phyloP scores from a whole-genome alignment of 2,113 vertebrate genomes.

The Egretta garzetta region DNA sequence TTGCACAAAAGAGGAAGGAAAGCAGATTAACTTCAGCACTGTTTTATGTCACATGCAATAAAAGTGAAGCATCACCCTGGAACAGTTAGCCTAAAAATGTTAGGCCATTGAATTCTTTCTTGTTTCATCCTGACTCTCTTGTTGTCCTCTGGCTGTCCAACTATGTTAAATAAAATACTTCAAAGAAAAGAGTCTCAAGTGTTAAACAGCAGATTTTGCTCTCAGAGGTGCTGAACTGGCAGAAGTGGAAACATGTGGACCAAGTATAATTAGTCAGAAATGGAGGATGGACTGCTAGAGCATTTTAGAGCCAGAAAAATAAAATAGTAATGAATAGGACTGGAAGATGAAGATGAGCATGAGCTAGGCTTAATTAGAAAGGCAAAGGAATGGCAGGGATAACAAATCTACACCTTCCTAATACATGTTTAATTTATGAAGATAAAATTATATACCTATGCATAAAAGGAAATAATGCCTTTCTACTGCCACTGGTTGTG shows the following conservation, averaged over 20 bases:
- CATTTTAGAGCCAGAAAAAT: slow-evolving; percentile 7
- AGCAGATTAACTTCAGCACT: background rate
- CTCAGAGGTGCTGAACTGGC: slow-evolving; percentile 45
- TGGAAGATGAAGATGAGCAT: background rate
- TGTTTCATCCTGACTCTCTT: slow-evolving; percentile 5
- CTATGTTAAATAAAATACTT: slow-evolving; percentile 1
- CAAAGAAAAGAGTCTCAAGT: background rate
- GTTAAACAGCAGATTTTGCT: slow-evolving; percentile 42
- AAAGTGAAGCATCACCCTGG: background rate
- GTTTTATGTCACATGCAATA: background rate
- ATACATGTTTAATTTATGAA: background rate
- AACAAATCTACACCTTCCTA: background rate
- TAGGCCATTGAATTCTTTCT: background rate
- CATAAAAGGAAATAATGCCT: background rate
- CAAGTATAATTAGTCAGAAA: slow-evolving; percentile 7
- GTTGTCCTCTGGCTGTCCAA: slow-evolving; percentile 29
- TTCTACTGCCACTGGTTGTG: background rate
- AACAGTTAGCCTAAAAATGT: background rate
- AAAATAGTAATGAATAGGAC: background rate
- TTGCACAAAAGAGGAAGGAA: background rate
- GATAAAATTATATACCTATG: background rate
- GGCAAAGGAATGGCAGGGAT: background rate
- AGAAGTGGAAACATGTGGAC: background rate
- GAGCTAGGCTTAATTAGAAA: background rate
- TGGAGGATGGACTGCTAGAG: background rate